A percentile compares a stretch with the other conserved stretches of the same genome.
Conservation (phyloP, 2,888 invertebrate species). For the Idaea dimidiata region DNA sequence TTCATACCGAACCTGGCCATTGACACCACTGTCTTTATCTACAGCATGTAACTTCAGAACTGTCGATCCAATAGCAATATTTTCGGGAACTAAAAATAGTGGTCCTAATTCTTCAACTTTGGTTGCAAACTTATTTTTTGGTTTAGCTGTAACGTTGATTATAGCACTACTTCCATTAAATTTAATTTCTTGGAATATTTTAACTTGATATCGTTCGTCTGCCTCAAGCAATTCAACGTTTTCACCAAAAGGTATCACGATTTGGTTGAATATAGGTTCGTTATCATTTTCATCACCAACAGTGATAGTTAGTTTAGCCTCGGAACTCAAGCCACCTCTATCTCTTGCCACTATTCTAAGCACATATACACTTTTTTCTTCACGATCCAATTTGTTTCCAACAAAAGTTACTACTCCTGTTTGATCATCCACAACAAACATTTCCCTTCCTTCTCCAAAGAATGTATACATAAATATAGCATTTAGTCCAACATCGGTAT, state of each 20-base stretch:
- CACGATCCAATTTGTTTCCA: conserved; percentile 85
- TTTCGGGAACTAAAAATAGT: conserved; percentile 86
- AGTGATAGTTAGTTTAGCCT: conserved; percentile 85
- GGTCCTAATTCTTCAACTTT: conserved; percentile 72
- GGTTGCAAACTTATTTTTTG: conserved; percentile 63
- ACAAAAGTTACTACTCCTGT: conserved; percentile 82
- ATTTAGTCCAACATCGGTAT: conserved; percentile 86
- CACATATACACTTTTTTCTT: conserved; percentile 84
- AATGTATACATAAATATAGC: conserved; percentile 85
- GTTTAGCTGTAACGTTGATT: conserved; percentile 55
- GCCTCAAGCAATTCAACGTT: conserved; percentile 84
- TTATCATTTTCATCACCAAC: conserved; percentile 92
- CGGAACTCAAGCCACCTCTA: conserved; percentile 87
- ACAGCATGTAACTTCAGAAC: conserved; percentile 85
- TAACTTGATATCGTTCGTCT: conserved; percentile 75
- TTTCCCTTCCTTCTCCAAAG: conserved; percentile 87
- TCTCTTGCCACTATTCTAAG: conserved; percentile 88
- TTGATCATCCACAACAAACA: conserved; percentile 85
- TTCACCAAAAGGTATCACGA: conserved; percentile 85
- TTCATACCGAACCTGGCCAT: conserved; percentile 87
- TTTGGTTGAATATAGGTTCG: conserved; percentile 85
- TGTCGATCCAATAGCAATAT: conserved; percentile 84
- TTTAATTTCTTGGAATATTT: conserved; percentile 67
- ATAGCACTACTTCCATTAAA: conserved; percentile 49
- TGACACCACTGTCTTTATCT: conserved; percentile 86